Evolutionary conservation across 2,888 invertebrate genomes (phyloP).

Genomic region (Trachelus tabidus): DNA sequence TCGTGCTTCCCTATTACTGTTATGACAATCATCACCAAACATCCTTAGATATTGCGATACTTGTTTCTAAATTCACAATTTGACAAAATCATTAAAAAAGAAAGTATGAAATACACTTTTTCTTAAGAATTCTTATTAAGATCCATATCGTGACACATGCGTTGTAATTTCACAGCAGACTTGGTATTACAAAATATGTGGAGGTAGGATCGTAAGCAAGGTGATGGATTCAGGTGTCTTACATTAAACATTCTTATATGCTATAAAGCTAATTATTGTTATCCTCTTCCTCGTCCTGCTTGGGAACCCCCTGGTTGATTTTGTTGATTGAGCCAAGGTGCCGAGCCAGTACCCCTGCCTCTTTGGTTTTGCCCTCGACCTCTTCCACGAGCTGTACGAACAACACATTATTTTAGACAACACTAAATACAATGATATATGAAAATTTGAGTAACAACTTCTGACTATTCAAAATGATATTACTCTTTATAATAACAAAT

Average conservation of each 20-base stretch:
- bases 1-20: too few species aligned
- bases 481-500: not conserved
- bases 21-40: too few species aligned
- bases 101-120: not conserved
- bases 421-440: not conserved
- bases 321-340: constrained; percentile 64
- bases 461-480: not conserved
- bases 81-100: not conserved
- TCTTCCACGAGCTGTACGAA: constrained; percentile 56
- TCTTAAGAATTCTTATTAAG: not conserved
- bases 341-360: constrained; percentile 63
- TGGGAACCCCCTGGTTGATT: constrained; percentile 59
- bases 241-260: not conserved
- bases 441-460: not conserved
- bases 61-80: not conserved
- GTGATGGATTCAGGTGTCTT: not conserved
- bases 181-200: not conserved
- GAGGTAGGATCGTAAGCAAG: not conserved
- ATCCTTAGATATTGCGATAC: not conserved
- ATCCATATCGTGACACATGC: not conserved
- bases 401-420: not conserved
- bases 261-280: constrained; percentile 26
- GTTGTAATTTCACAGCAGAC: not conserved
- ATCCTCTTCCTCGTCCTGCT: constrained; percentile 62
- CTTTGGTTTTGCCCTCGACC: constrained; percentile 62